Conservation (phyloP, 1,140 invertebrate genomes). For the Atta colombica region DNA sequence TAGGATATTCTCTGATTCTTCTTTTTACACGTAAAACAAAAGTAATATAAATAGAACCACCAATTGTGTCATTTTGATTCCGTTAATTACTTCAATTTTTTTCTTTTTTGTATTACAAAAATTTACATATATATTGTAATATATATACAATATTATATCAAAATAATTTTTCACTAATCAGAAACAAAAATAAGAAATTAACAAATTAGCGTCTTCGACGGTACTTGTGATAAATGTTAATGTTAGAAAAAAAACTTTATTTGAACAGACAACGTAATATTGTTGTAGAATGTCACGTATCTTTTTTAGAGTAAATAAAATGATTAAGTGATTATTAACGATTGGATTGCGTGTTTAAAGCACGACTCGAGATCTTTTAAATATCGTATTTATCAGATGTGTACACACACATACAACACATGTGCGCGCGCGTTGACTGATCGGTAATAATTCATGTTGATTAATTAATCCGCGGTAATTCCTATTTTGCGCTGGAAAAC, state of each 20-base stretch:
- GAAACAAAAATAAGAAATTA: no score
- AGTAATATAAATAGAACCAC: background rate
- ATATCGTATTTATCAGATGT: conserved; percentile 2
- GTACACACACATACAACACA: background rate
- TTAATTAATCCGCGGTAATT: conserved; percentile 39
- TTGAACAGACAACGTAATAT: no score
- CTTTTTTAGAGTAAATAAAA: conserved; percentile 3
- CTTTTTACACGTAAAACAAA: background rate
- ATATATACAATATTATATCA: no score
- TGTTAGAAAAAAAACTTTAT: background rate
- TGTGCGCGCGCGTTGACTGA: background rate
- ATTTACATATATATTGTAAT: no score
- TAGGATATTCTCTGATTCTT: background rate
- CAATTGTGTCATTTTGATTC: no score
- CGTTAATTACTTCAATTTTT: no score
- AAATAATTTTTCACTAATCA: no score
- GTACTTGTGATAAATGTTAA: background rate
- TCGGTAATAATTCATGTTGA: conserved; percentile 45
- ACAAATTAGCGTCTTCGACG: no score
- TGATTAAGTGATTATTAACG: conserved; percentile 21
- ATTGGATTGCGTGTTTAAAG: background rate
- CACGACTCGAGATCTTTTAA: conserved; percentile 14
- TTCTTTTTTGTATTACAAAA: no score
- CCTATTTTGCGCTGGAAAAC: conserved; percentile 14
- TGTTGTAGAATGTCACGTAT: background rate